A percentile compares a stretch with the other conserved stretches of the same genome.
Evolutionary conservation across 2,888 invertebrate genomes (phyloP).

Genomic region (Rhamphomyia laevipes): DNA sequence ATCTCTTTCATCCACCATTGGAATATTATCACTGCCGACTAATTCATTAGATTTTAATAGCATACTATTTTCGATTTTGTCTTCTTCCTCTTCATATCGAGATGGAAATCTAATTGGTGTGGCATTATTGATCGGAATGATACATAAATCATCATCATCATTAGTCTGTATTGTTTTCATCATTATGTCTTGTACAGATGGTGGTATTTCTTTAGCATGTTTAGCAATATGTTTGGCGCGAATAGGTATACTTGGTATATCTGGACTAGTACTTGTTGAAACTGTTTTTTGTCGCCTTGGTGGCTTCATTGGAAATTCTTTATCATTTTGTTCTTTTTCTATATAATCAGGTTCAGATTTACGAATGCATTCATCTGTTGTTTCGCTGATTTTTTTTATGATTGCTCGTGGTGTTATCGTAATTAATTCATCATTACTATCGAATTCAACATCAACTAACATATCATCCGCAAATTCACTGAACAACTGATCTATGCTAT

Average conservation of each 20-base stretch:
- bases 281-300: constrained; percentile 27
- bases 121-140: neutral
- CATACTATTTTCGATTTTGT: no score
- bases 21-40: neutral
- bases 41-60: no score
- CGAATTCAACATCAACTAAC: constrained; percentile 33
- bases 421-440: constrained; percentile 32
- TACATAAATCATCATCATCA: neutral
- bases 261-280: constrained; percentile 27
- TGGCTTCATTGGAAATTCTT: constrained; percentile 27
- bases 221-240: constrained; percentile 26
- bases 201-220: constrained; percentile 27
- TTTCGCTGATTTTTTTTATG: constrained; percentile 1
- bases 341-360: no score
- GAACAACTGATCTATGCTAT: constrained; percentile 34
- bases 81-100: neutral
- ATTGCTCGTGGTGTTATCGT: constrained; percentile 24
- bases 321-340: constrained; percentile 8
- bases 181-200: constrained; percentile 33
- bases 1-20: neutral
- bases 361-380: no score
- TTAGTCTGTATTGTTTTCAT: neutral
- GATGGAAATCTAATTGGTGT: neutral
- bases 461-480: constrained; percentile 32
- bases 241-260: constrained; percentile 22